These are phyloP conservation scores for Pseudomyrmex pallidus DNA, from an alignment of 1,140 invertebrate genomes.

Conservation along the genomic window DNA sequence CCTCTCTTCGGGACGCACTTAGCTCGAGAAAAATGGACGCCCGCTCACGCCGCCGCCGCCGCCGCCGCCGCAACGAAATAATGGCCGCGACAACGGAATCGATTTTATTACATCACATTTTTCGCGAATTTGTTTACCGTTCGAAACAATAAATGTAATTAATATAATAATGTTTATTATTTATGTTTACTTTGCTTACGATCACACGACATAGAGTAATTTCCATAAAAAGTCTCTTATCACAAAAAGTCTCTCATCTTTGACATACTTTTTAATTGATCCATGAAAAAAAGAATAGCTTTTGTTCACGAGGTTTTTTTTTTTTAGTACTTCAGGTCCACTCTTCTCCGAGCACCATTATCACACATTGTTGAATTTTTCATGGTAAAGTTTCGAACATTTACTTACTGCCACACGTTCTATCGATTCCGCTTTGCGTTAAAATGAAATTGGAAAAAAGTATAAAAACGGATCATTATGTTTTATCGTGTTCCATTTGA, in stretches of 20 bases:
- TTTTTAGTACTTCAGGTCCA: no score
- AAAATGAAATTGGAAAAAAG: neutral
- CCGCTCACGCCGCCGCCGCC: neutral
- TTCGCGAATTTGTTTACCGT: no score
- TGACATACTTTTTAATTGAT: neutral
- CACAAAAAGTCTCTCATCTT: conserved; percentile 13
- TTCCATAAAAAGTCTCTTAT: neutral
- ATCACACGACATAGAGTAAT: neutral
- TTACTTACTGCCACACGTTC: neutral
- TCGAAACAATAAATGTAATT: no score
- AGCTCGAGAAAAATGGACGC: conserved; percentile 5
- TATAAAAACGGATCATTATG: conserved; percentile 15
- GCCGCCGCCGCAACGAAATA: conserved; percentile 25
- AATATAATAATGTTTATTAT: no score
- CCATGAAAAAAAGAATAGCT: no score
- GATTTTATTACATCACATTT: no score
- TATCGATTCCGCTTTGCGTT: conserved; percentile 4
- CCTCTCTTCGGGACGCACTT: neutral
- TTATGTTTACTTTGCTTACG: neutral
- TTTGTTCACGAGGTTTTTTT: no score
- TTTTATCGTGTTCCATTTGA: conserved; percentile 35
- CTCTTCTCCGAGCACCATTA: neutral
- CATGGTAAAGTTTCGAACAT: neutral
- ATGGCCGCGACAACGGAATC: neutral
- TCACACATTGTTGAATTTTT: neutral